Percentiles rank a stretch among this genome's conserved stretches.
Conservation (phyloP, 2,888 invertebrate genomes). For the Platypus cylindrus region DNA sequence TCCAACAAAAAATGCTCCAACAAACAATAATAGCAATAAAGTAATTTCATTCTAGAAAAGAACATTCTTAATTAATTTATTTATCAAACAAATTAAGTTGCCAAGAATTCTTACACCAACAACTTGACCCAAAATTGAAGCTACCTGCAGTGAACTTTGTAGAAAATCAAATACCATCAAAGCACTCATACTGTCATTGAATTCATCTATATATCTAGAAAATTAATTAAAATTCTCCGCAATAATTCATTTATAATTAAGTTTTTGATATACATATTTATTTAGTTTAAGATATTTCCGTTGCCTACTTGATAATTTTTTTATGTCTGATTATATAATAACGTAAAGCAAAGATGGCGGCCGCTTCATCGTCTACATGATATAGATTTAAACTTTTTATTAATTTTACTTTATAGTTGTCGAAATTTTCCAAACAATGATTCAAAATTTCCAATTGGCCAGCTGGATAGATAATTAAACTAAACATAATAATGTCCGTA, state of each 20-base stretch:
- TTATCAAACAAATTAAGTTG: too few species aligned
- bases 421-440: constrained; percentile 16
- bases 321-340: constrained; percentile 10
- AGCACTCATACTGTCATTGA: constrained; percentile 8
- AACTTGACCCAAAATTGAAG: constrained; percentile 11
- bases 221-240: too few species aligned
- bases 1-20: constrained; percentile 14
- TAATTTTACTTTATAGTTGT: constrained; percentile 10
- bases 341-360: constrained; percentile 8
- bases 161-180: constrained; percentile 14
- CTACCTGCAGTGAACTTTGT: constrained; percentile 13
- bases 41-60: constrained; percentile 8
- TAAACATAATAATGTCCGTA: constrained; percentile 19
- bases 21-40: constrained; percentile 6
- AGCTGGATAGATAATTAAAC: constrained; percentile 18
- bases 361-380: constrained; percentile 6
- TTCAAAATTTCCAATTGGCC: constrained; percentile 18
- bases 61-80: constrained; percentile 1
- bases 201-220: constrained; percentile 12
- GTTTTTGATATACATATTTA: too few species aligned
- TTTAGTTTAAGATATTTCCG: too few species aligned
- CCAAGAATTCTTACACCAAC: constrained; percentile 4
- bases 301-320: constrained; percentile 8
- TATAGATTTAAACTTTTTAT: neutral
- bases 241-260: too few species aligned